These are phyloP conservation scores for Oedothorax gibbosus DNA, from an alignment of 1,140 invertebrate species.

Conservation along the genomic window DNA sequence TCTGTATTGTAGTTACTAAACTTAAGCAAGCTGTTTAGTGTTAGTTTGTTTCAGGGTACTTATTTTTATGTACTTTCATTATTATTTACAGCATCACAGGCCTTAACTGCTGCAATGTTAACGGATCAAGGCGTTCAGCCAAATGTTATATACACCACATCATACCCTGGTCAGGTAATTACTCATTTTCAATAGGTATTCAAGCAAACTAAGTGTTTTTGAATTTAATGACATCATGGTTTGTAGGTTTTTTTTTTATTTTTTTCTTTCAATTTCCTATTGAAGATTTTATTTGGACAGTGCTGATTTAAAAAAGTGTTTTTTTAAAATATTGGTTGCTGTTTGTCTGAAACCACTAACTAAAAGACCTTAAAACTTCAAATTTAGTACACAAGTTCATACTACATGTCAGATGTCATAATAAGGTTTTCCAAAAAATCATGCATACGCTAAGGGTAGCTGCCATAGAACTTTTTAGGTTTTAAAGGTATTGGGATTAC, in stretches of 20 bases:
- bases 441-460: no score
- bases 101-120: slow-evolving; percentile 62
- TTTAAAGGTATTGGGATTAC: no score
- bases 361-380: no score
- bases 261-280: background rate
- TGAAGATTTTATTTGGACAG: background rate
- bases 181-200: background rate
- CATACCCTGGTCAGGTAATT: slow-evolving; percentile 59
- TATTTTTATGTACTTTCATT: background rate
- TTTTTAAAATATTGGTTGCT: no score
- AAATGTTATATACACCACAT: slow-evolving; percentile 62
- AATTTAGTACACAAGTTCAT: no score
- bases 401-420: no score
- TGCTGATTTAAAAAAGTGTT: no score
- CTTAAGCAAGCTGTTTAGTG: no score
- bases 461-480: no score
- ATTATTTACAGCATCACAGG: slow-evolving; percentile 51
- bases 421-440: no score
- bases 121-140: slow-evolving; percentile 66
- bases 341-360: no score
- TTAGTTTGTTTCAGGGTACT: background rate
- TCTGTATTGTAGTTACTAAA: no score
- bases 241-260: background rate
- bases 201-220: background rate
- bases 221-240: background rate